Conservation (phyloP, 2,113 vertebrate genomes). For the Cynocephalus volans region DNA sequence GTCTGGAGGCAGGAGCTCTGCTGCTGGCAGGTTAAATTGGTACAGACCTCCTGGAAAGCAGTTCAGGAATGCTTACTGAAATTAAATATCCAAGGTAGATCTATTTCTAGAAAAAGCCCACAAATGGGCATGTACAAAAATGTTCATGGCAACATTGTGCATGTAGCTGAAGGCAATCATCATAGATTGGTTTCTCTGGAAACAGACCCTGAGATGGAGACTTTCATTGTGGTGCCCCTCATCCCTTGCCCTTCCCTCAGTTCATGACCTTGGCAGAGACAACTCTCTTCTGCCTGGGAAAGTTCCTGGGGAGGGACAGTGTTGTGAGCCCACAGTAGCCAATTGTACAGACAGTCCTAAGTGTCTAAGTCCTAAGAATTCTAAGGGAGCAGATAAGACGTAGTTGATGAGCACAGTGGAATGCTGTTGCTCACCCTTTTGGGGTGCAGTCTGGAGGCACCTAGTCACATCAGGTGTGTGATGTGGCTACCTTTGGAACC, state of each 20-base stretch:
- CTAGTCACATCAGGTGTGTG: not conserved
- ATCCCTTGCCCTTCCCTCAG: not conserved
- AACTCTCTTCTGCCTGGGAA: not conserved
- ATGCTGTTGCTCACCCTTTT: not conserved
- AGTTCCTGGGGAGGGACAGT: not conserved
- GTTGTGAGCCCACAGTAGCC: not conserved
- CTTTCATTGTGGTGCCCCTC: not conserved
- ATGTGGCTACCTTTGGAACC: not conserved
- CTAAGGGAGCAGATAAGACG: not conserved
- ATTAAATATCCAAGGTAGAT: not conserved
- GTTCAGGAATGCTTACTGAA: not conserved
- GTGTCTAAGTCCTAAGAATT: no score
- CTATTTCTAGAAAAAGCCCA: not conserved
- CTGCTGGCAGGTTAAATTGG: not conserved
- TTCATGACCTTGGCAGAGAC: not conserved
- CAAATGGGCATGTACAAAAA: not conserved
- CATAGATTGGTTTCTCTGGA: not conserved
- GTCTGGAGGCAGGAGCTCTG: not conserved
- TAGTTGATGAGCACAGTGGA: not conserved
- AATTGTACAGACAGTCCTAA: not conserved
- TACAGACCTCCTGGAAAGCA: not conserved
- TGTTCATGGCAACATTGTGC: not conserved
- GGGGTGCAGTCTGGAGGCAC: not conserved
- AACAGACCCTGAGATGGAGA: not conserved
- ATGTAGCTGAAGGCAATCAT: not conserved